phyloP scores from a whole-genome alignment of 2,888 invertebrate species.

The Neria commutata region DNA sequence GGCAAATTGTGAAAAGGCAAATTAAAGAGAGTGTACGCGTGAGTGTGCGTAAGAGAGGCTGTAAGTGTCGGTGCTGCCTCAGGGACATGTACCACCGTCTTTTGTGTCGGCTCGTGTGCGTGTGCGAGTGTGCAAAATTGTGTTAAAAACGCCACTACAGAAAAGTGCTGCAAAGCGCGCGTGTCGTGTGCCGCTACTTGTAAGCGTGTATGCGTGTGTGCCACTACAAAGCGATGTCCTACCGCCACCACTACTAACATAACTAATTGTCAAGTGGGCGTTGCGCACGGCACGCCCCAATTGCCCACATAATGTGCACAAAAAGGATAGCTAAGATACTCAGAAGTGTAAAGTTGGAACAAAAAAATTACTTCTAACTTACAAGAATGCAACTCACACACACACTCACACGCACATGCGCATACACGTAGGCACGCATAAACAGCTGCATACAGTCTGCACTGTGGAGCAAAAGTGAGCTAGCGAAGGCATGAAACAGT shows the following conservation, averaged over 20 bases:
- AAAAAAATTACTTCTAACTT: neutral
- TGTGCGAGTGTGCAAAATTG: conserved; percentile 25
- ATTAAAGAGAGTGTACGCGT: conserved; percentile 6
- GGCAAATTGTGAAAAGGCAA: neutral
- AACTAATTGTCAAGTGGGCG: too few relatives aligned
- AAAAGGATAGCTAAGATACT: neutral
- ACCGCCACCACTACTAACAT: too few relatives aligned
- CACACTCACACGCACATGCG: neutral
- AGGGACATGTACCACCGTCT: too few relatives aligned
- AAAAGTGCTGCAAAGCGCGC: too few relatives aligned
- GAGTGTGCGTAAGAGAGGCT: conserved; percentile 3
- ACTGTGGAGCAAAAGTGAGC: too few relatives aligned
- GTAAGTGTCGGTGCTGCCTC: conserved; percentile 13
- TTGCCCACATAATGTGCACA: neutral
- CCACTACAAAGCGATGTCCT: too few relatives aligned
- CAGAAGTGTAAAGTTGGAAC: too few relatives aligned
- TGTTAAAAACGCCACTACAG: too few relatives aligned
- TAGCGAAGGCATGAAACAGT: too few relatives aligned
- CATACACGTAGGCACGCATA: conserved; percentile 6
- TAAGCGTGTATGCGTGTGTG: conserved; percentile 23
- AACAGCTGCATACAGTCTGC: conserved; percentile 11
- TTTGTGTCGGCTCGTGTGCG: neutral
- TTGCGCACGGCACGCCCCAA: conserved; percentile 18
- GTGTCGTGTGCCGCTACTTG: conserved; percentile 15
- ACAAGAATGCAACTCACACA: conserved; percentile 5